Evolutionary conservation across 2,888 invertebrate species (phyloP).

Genomic region (Nyleta sp.): DNA sequence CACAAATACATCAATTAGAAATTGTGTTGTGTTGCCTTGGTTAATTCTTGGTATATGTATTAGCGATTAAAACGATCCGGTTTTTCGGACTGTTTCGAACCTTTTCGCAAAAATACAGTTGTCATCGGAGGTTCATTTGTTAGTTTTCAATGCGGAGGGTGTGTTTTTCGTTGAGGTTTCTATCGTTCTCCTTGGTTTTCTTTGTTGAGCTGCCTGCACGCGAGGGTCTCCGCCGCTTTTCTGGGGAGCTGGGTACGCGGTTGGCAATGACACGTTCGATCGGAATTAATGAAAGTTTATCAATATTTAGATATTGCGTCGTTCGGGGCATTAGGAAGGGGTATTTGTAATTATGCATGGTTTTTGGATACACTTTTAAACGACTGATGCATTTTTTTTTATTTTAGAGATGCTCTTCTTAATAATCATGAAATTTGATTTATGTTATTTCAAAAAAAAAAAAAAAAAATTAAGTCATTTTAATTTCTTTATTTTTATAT

Average conservation of each 20-base stretch:
- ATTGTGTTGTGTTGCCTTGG: too few species aligned
- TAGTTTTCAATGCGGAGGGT: conserved; percentile 2
- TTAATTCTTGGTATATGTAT: too few species aligned
- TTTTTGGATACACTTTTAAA: too few species aligned
- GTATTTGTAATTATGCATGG: conserved; percentile 28
- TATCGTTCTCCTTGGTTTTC: conserved; percentile 10
- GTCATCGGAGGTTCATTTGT: conserved; percentile 25
- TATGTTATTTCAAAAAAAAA: too few species aligned
- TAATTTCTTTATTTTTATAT: too few species aligned
- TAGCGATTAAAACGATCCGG: too few species aligned
- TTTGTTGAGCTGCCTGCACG: conserved; percentile 23
- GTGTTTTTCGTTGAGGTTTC: conserved; percentile 8
- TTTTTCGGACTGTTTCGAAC: too few species aligned
- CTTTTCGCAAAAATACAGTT: conserved; percentile 24
- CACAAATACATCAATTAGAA: too few species aligned
- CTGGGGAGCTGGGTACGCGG: neutral
- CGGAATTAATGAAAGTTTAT: conserved; percentile 41
- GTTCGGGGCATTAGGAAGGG: neutral
- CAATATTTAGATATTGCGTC: conserved; percentile 37
- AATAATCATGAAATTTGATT: too few species aligned
- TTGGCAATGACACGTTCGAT: conserved; percentile 19
- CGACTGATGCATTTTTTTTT: too few species aligned
- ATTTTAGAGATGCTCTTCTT: too few species aligned
- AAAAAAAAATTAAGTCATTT: too few species aligned
- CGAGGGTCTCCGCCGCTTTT: conserved; percentile 22